These are phyloP conservation scores for Dasyurus viverrinus DNA, from an alignment of 2,113 vertebrate genomes.

Conservation along the genomic window DNA sequence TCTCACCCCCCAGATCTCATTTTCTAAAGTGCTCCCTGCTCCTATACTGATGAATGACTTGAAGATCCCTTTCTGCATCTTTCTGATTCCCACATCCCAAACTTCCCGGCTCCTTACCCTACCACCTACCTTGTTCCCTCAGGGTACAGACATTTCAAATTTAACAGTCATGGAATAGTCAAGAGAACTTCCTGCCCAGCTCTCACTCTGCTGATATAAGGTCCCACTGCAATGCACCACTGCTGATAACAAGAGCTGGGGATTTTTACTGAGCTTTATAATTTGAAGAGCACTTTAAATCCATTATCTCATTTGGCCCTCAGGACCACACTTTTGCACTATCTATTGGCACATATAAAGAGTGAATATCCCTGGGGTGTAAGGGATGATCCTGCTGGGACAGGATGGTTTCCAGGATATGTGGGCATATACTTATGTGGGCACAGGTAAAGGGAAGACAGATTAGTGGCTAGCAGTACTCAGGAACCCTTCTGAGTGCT, in stretches of 20 bases:
- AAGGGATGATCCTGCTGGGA: neutral
- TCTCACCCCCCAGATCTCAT: neutral
- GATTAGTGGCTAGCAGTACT: neutral
- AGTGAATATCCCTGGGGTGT: neutral
- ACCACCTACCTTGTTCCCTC: neutral
- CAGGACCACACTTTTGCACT: neutral
- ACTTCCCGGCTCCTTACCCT: neutral
- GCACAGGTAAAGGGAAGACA: neutral
- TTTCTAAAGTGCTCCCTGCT: neutral
- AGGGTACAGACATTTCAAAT: neutral
- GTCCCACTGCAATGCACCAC: neutral
- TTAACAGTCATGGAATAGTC: neutral
- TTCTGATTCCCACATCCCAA: neutral
- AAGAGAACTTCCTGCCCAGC: neutral
- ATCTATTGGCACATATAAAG: neutral
- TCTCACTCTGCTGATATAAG: neutral
- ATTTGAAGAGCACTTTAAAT: neutral
- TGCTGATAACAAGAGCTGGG: neutral
- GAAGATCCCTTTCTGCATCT: neutral
- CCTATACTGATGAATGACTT: neutral
- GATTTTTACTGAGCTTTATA: neutral
- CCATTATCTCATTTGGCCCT: neutral
- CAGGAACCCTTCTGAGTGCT: neutral
- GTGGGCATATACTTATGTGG: neutral
- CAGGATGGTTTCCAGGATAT: neutral